These are phyloP conservation scores for Papilio demoleus DNA, from an alignment of 2,888 invertebrate species.

Conservation along the genomic window DNA sequence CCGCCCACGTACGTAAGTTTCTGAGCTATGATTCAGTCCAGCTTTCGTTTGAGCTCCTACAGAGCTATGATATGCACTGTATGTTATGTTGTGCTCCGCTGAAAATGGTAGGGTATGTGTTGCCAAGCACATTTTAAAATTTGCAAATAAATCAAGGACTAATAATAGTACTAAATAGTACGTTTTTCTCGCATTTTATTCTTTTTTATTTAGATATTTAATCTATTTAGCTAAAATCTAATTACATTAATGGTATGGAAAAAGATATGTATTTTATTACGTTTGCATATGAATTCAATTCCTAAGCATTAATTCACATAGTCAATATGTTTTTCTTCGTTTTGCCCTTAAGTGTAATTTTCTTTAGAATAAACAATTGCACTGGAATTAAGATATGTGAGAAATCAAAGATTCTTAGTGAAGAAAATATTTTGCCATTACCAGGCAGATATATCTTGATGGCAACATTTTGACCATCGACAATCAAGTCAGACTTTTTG, in stretches of 20 bases:
- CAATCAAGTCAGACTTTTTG: not conserved
- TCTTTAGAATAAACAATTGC: no score
- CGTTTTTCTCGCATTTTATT: no score
- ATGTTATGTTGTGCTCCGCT: conserved; percentile 9
- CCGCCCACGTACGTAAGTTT: conserved; percentile 61
- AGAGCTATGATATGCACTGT: conserved; percentile 26
- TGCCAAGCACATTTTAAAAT: conserved; percentile 11
- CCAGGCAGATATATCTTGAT: not conserved
- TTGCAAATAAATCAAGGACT: conserved; percentile 20
- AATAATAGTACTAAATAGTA: no score
- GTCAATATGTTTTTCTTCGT: no score
- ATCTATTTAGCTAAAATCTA: no score
- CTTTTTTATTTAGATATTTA: no score
- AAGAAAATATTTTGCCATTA: not conserved
- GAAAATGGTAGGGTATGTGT: conserved; percentile 17
- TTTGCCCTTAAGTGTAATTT: no score
- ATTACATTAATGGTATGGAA: no score
- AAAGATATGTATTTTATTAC: not conserved
- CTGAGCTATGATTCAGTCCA: conserved; percentile 68
- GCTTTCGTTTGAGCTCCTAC: conserved; percentile 47
- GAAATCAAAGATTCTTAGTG: not conserved
- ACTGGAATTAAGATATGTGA: no score
- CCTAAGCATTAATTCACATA: no score
- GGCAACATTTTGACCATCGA: not conserved
- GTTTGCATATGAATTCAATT: no score